Conservation (phyloP, 2,797 vertebrate species). For the Hylomyscus alleni region DNA sequence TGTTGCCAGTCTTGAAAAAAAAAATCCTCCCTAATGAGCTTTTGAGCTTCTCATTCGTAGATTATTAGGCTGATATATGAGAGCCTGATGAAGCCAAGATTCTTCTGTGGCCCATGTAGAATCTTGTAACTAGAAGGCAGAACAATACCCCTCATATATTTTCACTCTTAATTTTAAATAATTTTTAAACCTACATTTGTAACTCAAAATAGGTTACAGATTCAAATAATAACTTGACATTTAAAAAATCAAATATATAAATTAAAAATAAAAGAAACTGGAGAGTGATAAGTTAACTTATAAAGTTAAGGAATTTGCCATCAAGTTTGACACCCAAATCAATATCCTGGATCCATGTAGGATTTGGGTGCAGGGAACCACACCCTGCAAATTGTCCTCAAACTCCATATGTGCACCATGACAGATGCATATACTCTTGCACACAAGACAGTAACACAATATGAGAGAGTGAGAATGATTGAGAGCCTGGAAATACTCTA, state of each 20-base stretch:
- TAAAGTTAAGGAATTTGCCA: neutral
- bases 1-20: neutral
- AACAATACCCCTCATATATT: neutral
- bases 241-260: conserved; percentile 57
- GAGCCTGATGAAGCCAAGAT: neutral
- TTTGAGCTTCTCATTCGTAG: neutral
- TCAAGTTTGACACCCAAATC: neutral
- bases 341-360: neutral
- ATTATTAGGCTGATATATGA: neutral
- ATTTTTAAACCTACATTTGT: conserved; percentile 14
- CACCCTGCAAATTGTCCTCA: too few relatives aligned
- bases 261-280: conserved; percentile 7
- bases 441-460: neutral
- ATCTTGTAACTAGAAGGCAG: neutral
- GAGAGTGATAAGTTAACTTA: neutral
- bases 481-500: neutral
- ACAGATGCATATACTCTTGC: neutral
- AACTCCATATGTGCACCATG: neutral
- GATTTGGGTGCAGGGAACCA: neutral
- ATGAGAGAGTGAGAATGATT: too few relatives aligned
- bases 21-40: neutral
- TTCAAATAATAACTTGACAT: conserved; percentile 38
- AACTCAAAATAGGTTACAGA: conserved; percentile 15
- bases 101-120: neutral
- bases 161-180: neutral